phyloP scores from a whole-genome alignment of 2,797 vertebrate species.

The Amblyraja radiata region DNA sequence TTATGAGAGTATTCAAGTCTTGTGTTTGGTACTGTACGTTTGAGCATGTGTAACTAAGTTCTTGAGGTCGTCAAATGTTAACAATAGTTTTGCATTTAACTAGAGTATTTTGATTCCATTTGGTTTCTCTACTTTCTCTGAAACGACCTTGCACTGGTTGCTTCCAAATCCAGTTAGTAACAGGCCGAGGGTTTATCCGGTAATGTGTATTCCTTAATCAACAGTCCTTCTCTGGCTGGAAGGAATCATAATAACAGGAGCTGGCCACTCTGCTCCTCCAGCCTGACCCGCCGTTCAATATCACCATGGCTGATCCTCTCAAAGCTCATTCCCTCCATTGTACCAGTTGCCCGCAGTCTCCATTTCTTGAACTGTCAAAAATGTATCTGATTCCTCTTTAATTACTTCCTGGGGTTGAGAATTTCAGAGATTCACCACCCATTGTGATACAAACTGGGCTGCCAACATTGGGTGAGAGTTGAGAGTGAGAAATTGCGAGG shows the following conservation, averaged over 20 bases:
- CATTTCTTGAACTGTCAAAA: too few relatives aligned
- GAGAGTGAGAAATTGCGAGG: too few relatives aligned
- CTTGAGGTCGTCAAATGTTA: neutral
- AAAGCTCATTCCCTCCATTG: too few relatives aligned
- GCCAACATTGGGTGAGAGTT: too few relatives aligned
- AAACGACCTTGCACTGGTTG: neutral
- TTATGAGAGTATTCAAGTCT: neutral
- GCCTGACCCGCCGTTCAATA: too few relatives aligned
- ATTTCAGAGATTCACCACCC: too few relatives aligned
- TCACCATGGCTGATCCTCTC: too few relatives aligned
- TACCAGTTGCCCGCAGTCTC: too few relatives aligned
- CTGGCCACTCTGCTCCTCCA: too few relatives aligned
- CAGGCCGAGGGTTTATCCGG: neutral
- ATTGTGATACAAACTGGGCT: too few relatives aligned
- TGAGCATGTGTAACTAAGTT: neutral
- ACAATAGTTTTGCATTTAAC: neutral
- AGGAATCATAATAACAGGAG: neutral
- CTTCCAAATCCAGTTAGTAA: neutral
- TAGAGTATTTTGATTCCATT: neutral
- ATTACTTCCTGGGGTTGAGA: too few relatives aligned
- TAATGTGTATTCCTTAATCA: neutral
- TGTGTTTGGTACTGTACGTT: neutral
- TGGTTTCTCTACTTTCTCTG: neutral
- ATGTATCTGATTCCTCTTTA: too few relatives aligned
- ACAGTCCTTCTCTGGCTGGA: neutral